Evolutionary conservation across 1,140 invertebrate species (phyloP), one percentile per base, ranked within the genome.

Genomic region (Leptonema lineaticorne): DNA sequence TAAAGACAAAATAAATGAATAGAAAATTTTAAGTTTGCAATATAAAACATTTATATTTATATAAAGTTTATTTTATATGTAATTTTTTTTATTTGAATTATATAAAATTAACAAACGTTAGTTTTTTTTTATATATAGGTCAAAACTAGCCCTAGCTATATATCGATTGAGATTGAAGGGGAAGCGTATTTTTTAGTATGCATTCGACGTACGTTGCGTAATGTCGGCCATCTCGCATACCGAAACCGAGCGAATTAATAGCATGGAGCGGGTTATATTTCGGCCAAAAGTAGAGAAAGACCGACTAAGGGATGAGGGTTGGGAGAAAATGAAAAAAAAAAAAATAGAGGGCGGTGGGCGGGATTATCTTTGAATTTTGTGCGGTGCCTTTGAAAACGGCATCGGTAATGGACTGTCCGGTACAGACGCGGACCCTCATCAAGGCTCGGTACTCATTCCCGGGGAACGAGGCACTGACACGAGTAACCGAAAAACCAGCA

Each of bases 401-500:
- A 41, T 20, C 16, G 16, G 59, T 37, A 63, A 63, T 63, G 20
- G 28, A 18, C 28, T 62, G 58, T 62, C 58, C 33, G 9, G 22
- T 7, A 28, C 58, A 62, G 58, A 62, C 28, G 28, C 30, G 58
- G 26, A 58, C 56, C 56, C 58, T 45, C 18, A 45, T 62, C 58
- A 62, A 41, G 45, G 59, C 28, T 59, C 14, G 27, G 16, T 8
- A 9, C 24, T 8, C 56, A 6, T 29, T 46, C 59, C n/a, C 8
- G 24, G 45, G 24, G 48, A 26, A 26, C 4, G 37, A 41, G 37
- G 11, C 2, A 14, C 37, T 41, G 11, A 11, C 11, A 33, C 37
- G 11, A 9, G 37, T 41, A 41, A 33, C 30, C 5, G 11, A 33
- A 11, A 11, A 33, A 33, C 30, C 5, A 50, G 16, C 20, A 7